Evolutionary conservation across 2,797 vertebrate genomes (phyloP).

Genomic region (Clarias fuscus): DNA sequence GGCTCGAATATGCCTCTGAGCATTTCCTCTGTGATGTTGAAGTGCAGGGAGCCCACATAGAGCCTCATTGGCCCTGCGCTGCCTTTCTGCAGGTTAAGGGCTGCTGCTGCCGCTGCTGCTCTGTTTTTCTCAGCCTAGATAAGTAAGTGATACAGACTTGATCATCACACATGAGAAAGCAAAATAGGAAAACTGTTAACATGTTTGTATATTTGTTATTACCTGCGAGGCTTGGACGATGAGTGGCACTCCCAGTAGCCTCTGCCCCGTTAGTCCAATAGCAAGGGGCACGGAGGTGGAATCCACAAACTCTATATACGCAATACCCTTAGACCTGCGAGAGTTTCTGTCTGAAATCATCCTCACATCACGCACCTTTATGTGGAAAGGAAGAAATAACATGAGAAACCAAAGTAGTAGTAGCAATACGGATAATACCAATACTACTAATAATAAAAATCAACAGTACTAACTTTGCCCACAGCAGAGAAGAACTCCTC

Average conservation of each 20-base stretch:
- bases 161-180: neutral
- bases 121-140: slow-evolving; percentile 95
- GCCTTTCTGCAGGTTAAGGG: slow-evolving; percentile 95
- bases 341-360: slow-evolving; percentile 99
- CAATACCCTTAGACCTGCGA: slow-evolving; percentile 96
- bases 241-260: slow-evolving; percentile 94
- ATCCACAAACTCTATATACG: slow-evolving; percentile 98
- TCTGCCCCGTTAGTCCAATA: slow-evolving; percentile 95
- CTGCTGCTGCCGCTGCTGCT: slow-evolving; percentile 86
- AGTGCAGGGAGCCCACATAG: slow-evolving; percentile 95
- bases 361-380: slow-evolving; percentile 93
- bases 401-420: no score
- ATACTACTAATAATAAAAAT: neutral
- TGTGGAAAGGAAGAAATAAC: neutral
- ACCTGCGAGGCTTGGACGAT: slow-evolving; percentile 98
- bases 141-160: neutral
- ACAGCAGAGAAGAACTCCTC: slow-evolving; percentile 99
- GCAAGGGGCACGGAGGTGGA: slow-evolving; percentile 94
- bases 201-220: neutral
- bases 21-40: slow-evolving; percentile 99
- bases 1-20: slow-evolving; percentile 98
- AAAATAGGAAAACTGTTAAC: neutral
- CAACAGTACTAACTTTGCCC: slow-evolving; percentile 81
- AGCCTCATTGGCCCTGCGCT: slow-evolving; percentile 95
- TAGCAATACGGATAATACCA: neutral